phyloP scores from a whole-genome alignment of 2,113 vertebrate species.

The Sorex araneus region DNA sequence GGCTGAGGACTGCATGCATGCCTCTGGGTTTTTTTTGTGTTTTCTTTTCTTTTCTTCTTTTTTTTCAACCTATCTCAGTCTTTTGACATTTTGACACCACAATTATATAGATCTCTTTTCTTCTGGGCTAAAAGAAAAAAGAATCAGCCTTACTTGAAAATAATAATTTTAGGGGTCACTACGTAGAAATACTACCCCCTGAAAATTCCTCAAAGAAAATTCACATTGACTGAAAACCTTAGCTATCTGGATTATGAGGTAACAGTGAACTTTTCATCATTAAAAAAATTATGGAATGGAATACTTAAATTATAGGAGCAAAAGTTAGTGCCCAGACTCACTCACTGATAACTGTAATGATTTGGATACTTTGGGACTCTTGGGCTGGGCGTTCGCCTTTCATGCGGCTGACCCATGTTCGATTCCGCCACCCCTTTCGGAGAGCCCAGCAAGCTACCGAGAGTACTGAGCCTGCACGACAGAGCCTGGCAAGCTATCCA shows the following conservation, averaged over 20 bases:
- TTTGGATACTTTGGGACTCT: background rate
- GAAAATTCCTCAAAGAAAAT: constrained; percentile 67
- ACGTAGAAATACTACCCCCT: constrained; percentile 59
- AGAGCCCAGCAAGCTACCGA: no score
- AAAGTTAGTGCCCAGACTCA: constrained; percentile 14
- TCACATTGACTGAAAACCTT: constrained; percentile 71
- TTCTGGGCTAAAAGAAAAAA: constrained; percentile 68
- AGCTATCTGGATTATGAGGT: constrained; percentile 42
- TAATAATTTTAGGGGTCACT: constrained; percentile 77
- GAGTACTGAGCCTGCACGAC: no score
- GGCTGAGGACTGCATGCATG: constrained; percentile 32
- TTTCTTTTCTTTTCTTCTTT: constrained; percentile 39
- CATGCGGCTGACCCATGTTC: no score
- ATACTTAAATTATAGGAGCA: constrained; percentile 19
- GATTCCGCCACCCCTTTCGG: no score
- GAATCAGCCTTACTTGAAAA: constrained; percentile 72
- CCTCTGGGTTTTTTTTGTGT: constrained; percentile 41
- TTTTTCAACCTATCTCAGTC: constrained; percentile 66
- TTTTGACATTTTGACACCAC: constrained; percentile 82
- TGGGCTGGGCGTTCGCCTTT: no score
- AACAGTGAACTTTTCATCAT: constrained; percentile 32
- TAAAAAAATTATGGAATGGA: constrained; percentile 31
- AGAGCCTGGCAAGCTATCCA: no score
- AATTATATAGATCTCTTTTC: constrained; percentile 79
- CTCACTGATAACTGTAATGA: background rate